Conservation (phyloP, 2,888 invertebrate genomes). For the Lasioglossum oenotherae region DNA sequence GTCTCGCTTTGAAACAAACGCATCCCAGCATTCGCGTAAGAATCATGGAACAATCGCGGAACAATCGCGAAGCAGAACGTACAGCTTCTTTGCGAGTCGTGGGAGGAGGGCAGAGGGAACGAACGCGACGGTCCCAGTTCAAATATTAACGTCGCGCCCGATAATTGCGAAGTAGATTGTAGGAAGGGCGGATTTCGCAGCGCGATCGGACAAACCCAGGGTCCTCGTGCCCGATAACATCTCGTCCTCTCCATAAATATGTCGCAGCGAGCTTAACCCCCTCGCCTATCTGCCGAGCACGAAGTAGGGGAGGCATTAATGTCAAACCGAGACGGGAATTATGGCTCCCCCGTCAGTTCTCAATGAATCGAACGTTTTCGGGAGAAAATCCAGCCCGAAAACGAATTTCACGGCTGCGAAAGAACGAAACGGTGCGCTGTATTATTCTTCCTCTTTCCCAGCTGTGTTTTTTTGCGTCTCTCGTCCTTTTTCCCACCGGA, state of each 20-base stretch:
- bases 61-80: constrained; percentile 1
- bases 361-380: constrained; percentile 84
- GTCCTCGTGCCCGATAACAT: constrained; percentile 81
- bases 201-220: constrained; percentile 73
- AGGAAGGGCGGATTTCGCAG: constrained; percentile 77
- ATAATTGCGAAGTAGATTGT: constrained; percentile 84
- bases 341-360: constrained; percentile 85
- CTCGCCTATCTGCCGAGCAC: constrained; percentile 83
- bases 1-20: background rate
- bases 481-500: too few relatives aligned
- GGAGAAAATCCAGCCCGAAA: constrained; percentile 81
- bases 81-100: constrained; percentile 51
- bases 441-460: constrained; percentile 43
- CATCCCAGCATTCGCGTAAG: background rate
- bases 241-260: constrained; percentile 85
- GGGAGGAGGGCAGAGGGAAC: constrained; percentile 32
- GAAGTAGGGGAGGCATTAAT: constrained; percentile 84
- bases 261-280: constrained; percentile 84
- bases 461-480: background rate
- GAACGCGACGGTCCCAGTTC: constrained; percentile 72
- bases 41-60: background rate
- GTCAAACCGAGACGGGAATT: constrained; percentile 84
- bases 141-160: constrained; percentile 84
- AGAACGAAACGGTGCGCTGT: constrained; percentile 69
- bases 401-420: constrained; percentile 57